These are phyloP conservation scores for Pseudolaguvia tuberculata DNA, from an alignment of 2,113 vertebrate species.

Conservation along the genomic window DNA sequence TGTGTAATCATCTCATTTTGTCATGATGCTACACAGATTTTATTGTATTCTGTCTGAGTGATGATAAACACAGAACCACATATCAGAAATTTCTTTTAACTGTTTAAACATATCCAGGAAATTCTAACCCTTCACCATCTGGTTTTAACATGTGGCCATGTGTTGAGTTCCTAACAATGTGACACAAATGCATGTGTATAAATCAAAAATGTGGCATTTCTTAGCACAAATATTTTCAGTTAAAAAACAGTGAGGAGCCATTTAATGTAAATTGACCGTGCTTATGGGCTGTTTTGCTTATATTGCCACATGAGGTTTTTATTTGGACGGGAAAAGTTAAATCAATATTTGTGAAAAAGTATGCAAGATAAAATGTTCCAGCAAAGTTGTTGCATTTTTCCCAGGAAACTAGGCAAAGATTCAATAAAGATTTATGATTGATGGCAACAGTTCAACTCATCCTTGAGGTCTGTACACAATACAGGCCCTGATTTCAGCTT, in stretches of 20 bases:
- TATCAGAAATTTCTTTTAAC: constrained; percentile 10
- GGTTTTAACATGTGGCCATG: constrained; percentile 8
- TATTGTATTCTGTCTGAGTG: neutral
- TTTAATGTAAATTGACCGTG: neutral
- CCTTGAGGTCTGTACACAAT: constrained; percentile 9
- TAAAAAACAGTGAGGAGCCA: neutral
- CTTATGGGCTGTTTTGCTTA: constrained; percentile 30
- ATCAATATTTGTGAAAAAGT: constrained; percentile 23
- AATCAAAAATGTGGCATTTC: neutral
- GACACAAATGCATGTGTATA: constrained; percentile 18
- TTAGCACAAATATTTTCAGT: constrained; percentile 8
- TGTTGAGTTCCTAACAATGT: constrained; percentile 3
- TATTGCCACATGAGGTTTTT: constrained; percentile 38
- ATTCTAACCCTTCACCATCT: neutral
- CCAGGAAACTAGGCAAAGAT: constrained; percentile 7
- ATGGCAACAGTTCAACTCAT: constrained; percentile 24
- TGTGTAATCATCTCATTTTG: constrained; percentile 8
- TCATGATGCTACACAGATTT: neutral
- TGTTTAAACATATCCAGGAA: constrained; percentile 29
- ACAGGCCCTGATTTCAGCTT: constrained; percentile 18
- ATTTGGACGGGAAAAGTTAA: constrained; percentile 5
- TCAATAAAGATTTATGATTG: constrained; percentile 1
- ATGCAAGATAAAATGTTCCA: neutral
- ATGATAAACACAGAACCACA: constrained; percentile 23
- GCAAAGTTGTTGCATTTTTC: constrained; percentile 4